A percentile compares a stretch with the other conserved stretches of the same genome.
Evolutionary conservation across 2,797 vertebrate genomes (phyloP).

Genomic region (Pseudochirops cupreus): DNA sequence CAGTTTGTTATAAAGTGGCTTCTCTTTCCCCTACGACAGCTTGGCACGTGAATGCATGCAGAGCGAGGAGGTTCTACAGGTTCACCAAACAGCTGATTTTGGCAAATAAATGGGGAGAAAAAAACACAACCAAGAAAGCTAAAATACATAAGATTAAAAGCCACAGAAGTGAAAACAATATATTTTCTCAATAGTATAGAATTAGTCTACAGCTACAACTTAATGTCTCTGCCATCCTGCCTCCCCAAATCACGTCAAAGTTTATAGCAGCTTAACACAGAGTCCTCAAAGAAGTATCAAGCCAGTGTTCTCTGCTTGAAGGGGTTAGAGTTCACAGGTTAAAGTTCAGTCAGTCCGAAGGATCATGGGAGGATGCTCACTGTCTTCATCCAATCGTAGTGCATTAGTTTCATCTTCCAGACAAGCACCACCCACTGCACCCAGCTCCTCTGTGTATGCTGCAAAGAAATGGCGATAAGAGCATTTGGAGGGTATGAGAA

Average conservation of each 20-base stretch:
- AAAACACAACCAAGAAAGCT: slow-evolving; percentile 80
- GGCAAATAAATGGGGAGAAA: slow-evolving; percentile 80
- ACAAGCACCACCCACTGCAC: slow-evolving; percentile 93
- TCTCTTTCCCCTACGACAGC: slow-evolving; percentile 82
- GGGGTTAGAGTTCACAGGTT: slow-evolving; percentile 79
- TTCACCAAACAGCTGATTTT: slow-evolving; percentile 87
- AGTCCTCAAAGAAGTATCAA: slow-evolving; percentile 85
- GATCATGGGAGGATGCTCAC: slow-evolving; percentile 97
- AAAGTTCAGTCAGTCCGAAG: slow-evolving; percentile 94
- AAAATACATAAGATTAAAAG: slow-evolving; percentile 86
- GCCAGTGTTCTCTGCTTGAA: slow-evolving; percentile 82
- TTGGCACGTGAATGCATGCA: slow-evolving; percentile 98
- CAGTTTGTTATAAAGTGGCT: slow-evolving; percentile 76
- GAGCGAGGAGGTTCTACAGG: slow-evolving; percentile 88
- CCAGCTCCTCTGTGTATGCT: slow-evolving; percentile 96
- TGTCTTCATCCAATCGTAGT: slow-evolving; percentile 95
- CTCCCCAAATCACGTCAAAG: slow-evolving; percentile 87
- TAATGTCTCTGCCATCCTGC: slow-evolving; percentile 85
- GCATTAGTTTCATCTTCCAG: slow-evolving; percentile 94
- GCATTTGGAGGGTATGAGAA: neutral
- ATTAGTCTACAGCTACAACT: slow-evolving; percentile 87
- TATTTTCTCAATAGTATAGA: slow-evolving; percentile 82
- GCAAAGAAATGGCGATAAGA: slow-evolving; percentile 58
- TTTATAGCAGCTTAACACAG: slow-evolving; percentile 93
- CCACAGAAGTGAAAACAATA: slow-evolving; percentile 84